Evolutionary conservation across 1,140 invertebrate species (phyloP), one percentile per base, ranked within the genome.

Genomic region (Cotesia vestalis): DNA sequence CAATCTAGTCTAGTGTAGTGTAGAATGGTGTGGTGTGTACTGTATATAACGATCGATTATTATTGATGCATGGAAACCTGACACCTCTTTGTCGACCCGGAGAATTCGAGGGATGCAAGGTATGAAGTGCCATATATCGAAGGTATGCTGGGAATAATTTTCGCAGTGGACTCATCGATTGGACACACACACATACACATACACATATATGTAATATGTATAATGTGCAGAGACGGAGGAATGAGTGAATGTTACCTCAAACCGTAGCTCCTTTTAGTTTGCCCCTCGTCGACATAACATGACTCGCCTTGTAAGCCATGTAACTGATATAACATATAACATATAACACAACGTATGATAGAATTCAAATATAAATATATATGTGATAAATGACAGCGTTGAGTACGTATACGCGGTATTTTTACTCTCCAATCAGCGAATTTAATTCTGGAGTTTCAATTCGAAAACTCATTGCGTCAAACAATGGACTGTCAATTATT

Each of bases 101-200:
- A 64, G 67, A 63, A 66, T 73, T 66, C 38, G 62, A 66, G 68
- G 68, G 60, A 69, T 73, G 35, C 62, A 17, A 55, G 61, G 61
- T 17, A 70, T 64, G 72, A 57, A 71, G 67, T 55, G 67, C 66
- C 63, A 72, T 75, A 60, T 68, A 68, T 72, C 67, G 74, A 72
- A 70, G 74, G 71, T 75, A 75, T 75, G 74, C 14, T 62, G 53
- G 69, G 66, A 72, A 75, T 72, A 75, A 75, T 75, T 75, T 75
- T 75, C 70, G 66, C 66, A 69, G 36, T 63, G 60, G 67, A 71
- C 61, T 60, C 61, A 71, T 71, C 51, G 69, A 64, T 71, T 38
- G 34, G 61, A 35, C 46, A 66, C 53, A 66, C 40, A 71, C 6
- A 66, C n/a, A 40, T 20, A 14, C 12, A 20, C 27, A 38, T 5